Conservation (phyloP, 2,888 invertebrate species). For the Chelonus formosanus region DNA sequence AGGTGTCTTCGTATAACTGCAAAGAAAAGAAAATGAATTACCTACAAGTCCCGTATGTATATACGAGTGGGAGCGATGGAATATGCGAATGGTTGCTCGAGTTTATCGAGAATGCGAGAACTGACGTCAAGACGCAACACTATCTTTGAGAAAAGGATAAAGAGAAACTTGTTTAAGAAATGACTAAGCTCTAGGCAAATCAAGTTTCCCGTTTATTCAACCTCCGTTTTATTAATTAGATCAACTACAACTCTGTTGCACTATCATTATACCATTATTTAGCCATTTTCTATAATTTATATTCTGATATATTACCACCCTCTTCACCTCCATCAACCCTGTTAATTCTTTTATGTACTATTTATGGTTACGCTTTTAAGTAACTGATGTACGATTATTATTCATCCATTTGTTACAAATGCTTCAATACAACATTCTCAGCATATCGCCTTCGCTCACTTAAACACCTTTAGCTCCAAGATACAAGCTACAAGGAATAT, state of each 20-base stretch:
- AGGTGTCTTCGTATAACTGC: conserved; percentile 22
- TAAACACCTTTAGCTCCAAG: too few species aligned
- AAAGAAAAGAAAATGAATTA: conserved; percentile 41
- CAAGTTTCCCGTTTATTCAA: conserved; percentile 31
- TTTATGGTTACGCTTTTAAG: too few species aligned
- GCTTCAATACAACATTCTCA: too few species aligned
- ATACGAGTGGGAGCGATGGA: conserved; percentile 6
- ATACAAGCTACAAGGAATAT: too few species aligned
- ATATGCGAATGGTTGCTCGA: conserved; percentile 6
- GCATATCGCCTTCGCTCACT: too few species aligned
- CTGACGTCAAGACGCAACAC: conserved; percentile 8
- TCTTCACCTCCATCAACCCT: too few species aligned
- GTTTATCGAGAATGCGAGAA: conserved; percentile 14
- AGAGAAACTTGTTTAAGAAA: conserved; percentile 1
- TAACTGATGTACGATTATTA: too few species aligned
- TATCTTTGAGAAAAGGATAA: conserved; percentile 9
- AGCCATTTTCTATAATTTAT: conserved; percentile 2
- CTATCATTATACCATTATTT: conserved; percentile 27
- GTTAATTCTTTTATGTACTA: too few species aligned
- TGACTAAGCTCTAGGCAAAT: conserved; percentile 21
- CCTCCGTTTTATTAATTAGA: conserved; percentile 34
- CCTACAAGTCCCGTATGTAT: conserved; percentile 32
- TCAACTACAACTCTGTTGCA: conserved; percentile 18
- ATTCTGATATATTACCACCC: background rate
- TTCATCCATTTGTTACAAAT: too few species aligned